These are phyloP conservation scores for Coranthus polyacanthus DNA, from an alignment of 2,797 vertebrate genomes.

Conservation along the genomic window DNA sequence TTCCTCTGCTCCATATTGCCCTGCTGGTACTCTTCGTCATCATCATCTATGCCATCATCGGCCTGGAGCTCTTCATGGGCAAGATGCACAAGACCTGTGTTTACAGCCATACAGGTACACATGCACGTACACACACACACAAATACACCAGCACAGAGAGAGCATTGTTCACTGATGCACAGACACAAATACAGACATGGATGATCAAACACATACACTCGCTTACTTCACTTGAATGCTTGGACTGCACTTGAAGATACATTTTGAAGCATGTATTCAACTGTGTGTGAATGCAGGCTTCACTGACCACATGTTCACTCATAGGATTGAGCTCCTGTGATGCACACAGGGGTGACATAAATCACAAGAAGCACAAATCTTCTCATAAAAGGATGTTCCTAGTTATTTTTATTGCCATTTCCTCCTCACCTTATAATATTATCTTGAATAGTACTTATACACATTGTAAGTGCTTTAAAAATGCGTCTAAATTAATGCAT, in stretches of 20 bases:
- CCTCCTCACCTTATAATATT: too few relatives aligned
- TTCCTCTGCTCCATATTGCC: conserved; percentile 98
- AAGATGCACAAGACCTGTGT: conserved; percentile 99
- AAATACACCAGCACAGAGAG: not conserved
- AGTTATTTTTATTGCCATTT: too few relatives aligned
- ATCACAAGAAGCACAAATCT: too few relatives aligned
- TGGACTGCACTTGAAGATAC: conserved; percentile 2
- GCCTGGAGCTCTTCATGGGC: conserved; percentile 98
- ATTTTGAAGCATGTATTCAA: conserved; percentile 17
- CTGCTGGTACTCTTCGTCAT: conserved; percentile 98
- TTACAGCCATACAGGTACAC: conserved; percentile 70
- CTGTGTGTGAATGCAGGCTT: conserved; percentile 30
- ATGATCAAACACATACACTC: conserved; percentile 29
- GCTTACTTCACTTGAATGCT: conserved; percentile 14
- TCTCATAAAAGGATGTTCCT: too few relatives aligned
- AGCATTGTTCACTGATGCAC: conserved; percentile 12
- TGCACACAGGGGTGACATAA: conserved; percentile 3
- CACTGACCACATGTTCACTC: conserved; percentile 19
- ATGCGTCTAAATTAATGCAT: too few relatives aligned
- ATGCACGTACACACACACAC: not conserved
- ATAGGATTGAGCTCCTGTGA: not conserved
- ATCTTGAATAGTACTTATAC: too few relatives aligned
- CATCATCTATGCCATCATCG: conserved; percentile 99
- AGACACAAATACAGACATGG: conserved; percentile 32
- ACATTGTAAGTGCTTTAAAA: too few relatives aligned